phyloP scores from a whole-genome alignment of 2,888 invertebrate species.

The Yponomeuta plumbellus region DNA sequence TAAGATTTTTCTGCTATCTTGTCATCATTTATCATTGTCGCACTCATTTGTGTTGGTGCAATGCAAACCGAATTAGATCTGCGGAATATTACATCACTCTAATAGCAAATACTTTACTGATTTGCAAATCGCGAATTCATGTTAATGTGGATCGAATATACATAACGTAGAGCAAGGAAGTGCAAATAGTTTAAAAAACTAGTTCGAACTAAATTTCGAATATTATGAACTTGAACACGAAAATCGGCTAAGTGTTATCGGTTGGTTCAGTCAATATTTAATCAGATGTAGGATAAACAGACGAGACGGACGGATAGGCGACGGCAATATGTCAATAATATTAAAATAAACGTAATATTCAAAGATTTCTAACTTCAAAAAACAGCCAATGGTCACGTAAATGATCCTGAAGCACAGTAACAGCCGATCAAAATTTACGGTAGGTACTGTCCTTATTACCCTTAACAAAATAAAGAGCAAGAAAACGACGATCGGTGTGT shows the following conservation, averaged over 20 bases:
- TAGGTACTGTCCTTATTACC: too few relatives aligned
- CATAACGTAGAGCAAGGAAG: neutral
- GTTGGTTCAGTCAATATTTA: conserved; percentile 6
- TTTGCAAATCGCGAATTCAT: neutral
- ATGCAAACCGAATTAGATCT: too few relatives aligned
- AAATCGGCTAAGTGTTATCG: neutral
- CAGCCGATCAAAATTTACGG: too few relatives aligned
- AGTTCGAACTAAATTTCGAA: neutral
- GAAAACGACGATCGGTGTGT: too few relatives aligned
- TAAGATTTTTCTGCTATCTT: too few relatives aligned
- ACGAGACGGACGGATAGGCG: neutral
- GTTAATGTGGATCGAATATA: neutral
- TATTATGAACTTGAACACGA: neutral
- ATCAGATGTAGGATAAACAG: neutral
- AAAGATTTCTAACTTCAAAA: neutral
- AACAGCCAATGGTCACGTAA: neutral
- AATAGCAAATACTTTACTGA: neutral
- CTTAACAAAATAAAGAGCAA: too few relatives aligned
- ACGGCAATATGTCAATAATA: neutral
- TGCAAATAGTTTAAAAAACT: neutral
- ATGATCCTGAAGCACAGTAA: neutral
- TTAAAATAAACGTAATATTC: neutral
- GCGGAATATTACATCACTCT: neutral
- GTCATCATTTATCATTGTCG: too few relatives aligned
- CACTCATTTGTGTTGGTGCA: too few relatives aligned